A percentile compares a stretch with the other conserved stretches of the same genome.
phyloP scores from a whole-genome alignment of 2,888 invertebrate genomes.

The Melipona beecheii region DNA sequence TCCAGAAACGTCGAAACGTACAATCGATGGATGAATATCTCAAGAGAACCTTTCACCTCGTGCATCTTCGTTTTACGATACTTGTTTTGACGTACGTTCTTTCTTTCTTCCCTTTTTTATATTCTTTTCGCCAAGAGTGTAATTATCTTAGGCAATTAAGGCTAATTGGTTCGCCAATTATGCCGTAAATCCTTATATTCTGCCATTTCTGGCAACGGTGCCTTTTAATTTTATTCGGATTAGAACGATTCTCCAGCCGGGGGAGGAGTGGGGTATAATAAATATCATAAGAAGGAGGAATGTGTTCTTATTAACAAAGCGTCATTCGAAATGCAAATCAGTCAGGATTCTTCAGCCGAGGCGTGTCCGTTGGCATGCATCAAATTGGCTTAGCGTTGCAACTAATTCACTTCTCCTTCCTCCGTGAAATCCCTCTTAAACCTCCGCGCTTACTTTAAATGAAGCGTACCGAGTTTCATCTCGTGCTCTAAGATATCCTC shows the following conservation, averaged over 20 bases:
- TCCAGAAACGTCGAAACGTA: too few species aligned
- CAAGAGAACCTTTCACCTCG: too few species aligned
- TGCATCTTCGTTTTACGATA: neutral
- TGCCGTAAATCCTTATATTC: slow-evolving; percentile 39
- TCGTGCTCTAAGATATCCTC: slow-evolving; percentile 29
- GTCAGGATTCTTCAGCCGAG: slow-evolving; percentile 17
- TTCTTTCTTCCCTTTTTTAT: neutral
- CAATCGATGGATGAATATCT: too few species aligned
- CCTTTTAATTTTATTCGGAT: slow-evolving; percentile 39
- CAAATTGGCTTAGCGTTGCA: slow-evolving; percentile 41
- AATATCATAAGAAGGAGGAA: neutral
- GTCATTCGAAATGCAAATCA: slow-evolving; percentile 14
- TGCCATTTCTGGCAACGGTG: slow-evolving; percentile 21
- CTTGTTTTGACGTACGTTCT: neutral
- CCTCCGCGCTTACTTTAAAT: slow-evolving; percentile 41
- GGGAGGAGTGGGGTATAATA: too few species aligned
- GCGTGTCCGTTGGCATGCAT: slow-evolving; percentile 19
- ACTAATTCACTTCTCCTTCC: slow-evolving; percentile 45
- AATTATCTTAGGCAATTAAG: slow-evolving; percentile 56
- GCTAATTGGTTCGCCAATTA: slow-evolving; percentile 54
- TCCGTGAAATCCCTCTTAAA: slow-evolving; percentile 40
- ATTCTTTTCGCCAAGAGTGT: slow-evolving; percentile 3
- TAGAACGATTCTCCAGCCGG: slow-evolving; percentile 9
- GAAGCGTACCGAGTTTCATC: slow-evolving; percentile 37
- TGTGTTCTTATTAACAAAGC: slow-evolving; percentile 12